Evolutionary conservation across 2,797 vertebrate species (phyloP).

Genomic region (Synaphobranchus kaupii): DNA sequence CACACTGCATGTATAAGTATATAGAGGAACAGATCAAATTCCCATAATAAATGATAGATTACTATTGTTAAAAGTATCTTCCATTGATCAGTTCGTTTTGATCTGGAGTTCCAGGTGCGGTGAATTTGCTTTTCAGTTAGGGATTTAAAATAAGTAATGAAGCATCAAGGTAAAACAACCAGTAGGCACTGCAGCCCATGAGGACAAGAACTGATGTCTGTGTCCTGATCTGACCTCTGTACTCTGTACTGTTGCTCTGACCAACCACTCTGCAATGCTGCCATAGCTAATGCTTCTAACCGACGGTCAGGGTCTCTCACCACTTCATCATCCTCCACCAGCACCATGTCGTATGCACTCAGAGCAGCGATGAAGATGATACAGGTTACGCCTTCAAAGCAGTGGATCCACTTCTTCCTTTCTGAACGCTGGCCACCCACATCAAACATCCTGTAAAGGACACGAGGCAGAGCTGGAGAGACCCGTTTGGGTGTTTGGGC

Average conservation of each 20-base stretch:
- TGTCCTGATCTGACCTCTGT: neutral
- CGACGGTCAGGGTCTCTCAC: slow-evolving; percentile 63
- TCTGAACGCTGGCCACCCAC: slow-evolving; percentile 97
- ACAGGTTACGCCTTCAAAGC: slow-evolving; percentile 97
- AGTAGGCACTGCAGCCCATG: neutral
- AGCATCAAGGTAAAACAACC: neutral
- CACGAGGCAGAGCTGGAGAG: neutral
- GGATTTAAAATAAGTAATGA: neutral
- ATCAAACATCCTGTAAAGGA: slow-evolving; percentile 88
- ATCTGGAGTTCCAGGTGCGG: neutral
- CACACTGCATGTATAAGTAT: neutral
- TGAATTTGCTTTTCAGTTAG: neutral
- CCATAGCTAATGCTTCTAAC: neutral
- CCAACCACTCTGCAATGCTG: neutral
- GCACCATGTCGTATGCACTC: slow-evolving; percentile 98
- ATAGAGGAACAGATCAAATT: neutral
- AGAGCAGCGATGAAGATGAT: slow-evolving; percentile 98
- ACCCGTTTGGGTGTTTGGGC: neutral
- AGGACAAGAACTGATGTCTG: neutral
- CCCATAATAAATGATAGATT: neutral
- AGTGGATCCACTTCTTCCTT: slow-evolving; percentile 99
- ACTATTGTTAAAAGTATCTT: neutral
- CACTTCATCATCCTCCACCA: slow-evolving; percentile 99
- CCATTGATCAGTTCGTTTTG: neutral
- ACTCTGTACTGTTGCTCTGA: neutral